Evolutionary conservation across 2,888 invertebrate species (phyloP), one percentile per base, ranked within the genome.

Genomic region (Oxytorus armatus): DNA sequence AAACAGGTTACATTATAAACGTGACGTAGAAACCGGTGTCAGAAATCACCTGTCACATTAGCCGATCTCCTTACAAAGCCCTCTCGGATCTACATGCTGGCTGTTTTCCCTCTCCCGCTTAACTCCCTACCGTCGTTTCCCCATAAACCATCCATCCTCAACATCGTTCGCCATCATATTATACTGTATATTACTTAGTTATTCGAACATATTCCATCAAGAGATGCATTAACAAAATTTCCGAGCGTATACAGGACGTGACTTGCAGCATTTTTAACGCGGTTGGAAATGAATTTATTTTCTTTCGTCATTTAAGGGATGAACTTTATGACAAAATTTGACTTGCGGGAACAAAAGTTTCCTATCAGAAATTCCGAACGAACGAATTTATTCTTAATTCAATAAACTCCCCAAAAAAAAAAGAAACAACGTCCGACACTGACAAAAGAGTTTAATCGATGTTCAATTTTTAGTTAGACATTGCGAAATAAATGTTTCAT

Each of bases 31-130:
- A 77, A 79, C 81, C 79, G 66, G 79, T 80, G 81, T 76, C 82
- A 84, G 78, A 79, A 84, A 84, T 84, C 82, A 82, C 78, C 84
- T 79, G 84, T 84, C 84, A 79, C 82, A 84, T 84, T 82, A 84
- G 74, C 68, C 57, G 53, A 51, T 63, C 44, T 55, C 78, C 78
- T 78, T 61, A 61, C 65, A 42, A 51, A 72, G 36, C 55, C 55
- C 36, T 16, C n/a, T 53, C 57, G 55, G 29, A 49, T 39, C 42
- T 63, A 7, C 7, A 14, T 53, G 21, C 16, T 49, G 47, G 14
- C 49, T 51, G 53, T 53, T 53, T 55, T 11, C 16, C 23, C 73
- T 33, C 53, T 18, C 53, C 16, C 7, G 21, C 36, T 39, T 39
- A 33, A n/a, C 11, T 55, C 33, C 39, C 75, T 42, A 8, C 33